phyloP scores from a whole-genome alignment of 2,888 invertebrate genomes.

The Nemotelus nigrinus region DNA sequence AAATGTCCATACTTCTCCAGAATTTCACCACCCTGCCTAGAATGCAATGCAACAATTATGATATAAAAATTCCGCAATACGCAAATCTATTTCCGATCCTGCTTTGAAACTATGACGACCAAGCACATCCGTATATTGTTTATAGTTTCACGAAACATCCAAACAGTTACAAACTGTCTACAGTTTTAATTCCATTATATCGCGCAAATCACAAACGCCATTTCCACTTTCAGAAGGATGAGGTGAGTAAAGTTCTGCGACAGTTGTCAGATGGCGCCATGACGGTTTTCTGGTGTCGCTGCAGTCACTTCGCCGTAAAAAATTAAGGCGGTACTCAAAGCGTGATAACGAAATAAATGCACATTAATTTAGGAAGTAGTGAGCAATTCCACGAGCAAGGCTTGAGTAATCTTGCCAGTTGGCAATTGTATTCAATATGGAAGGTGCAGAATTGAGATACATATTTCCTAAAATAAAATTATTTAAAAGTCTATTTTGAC shows the following conservation, averaged over 20 bases:
- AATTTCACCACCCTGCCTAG: conserved; percentile 31
- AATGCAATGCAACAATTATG: not conserved
- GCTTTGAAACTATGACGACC: no score
- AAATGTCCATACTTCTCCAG: conserved; percentile 16
- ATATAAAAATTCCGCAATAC: not conserved
- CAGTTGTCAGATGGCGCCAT: not conserved
- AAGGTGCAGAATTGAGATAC: no score
- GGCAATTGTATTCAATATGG: no score
- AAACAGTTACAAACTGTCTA: not conserved
- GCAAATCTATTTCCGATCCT: no score
- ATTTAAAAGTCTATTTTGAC: no score
- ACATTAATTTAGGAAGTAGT: no score
- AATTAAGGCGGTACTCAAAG: no score
- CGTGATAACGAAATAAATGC: no score
- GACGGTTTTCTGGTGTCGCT: not conserved
- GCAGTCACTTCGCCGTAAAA: not conserved
- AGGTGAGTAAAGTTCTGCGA: not conserved
- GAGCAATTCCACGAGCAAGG: no score
- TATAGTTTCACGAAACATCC: not conserved
- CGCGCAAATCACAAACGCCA: conserved; percentile 3
- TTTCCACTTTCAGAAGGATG: not conserved
- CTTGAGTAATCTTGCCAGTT: no score
- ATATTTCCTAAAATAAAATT: no score
- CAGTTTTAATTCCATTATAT: not conserved
- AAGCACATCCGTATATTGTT: no score